Evolutionary conservation across 2,113 vertebrate genomes (phyloP).

Genomic region (Furnarius figulus): DNA sequence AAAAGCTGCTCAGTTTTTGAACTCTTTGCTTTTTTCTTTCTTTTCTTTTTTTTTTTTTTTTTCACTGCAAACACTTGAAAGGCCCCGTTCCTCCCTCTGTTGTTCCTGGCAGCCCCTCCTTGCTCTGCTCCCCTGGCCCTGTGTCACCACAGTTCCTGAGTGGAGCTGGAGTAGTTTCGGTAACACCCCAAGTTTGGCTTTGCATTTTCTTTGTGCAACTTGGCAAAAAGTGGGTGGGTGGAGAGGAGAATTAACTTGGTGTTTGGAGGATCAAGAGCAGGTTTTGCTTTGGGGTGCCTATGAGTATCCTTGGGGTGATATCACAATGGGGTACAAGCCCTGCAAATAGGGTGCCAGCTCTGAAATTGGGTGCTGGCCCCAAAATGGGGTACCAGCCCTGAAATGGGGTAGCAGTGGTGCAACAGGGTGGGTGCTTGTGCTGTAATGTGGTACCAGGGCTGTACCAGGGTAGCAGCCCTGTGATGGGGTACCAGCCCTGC

Average conservation of each 20-base stretch:
- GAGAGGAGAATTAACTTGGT: not conserved
- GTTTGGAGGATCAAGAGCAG: not conserved
- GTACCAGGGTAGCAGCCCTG: not conserved
- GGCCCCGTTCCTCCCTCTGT: not conserved
- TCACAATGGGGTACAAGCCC: fast-evolving
- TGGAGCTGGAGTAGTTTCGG: fast-evolving
- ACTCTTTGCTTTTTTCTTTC: not conserved
- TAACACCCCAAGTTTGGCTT: not conserved
- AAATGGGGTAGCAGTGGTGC: not conserved
- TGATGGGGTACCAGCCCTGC: not conserved
- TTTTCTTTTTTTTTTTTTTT: not conserved
- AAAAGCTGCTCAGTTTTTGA: not conserved
- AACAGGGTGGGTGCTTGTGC: not conserved
- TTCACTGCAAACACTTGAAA: not conserved
- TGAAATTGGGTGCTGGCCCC: not conserved
- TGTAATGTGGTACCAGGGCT: no score
- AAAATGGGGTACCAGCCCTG: no score
- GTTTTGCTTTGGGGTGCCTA: not conserved
- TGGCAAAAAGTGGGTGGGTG: fast-evolving
- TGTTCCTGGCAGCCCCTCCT: not conserved
- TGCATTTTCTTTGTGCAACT: not conserved
- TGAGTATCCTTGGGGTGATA: not conserved
- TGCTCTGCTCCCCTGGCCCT: fast-evolving
- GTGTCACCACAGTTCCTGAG: fast-evolving
- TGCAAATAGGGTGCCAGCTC: not conserved